phyloP scores from a whole-genome alignment of 2,888 invertebrate species.

The Drosophila kanekoi region DNA sequence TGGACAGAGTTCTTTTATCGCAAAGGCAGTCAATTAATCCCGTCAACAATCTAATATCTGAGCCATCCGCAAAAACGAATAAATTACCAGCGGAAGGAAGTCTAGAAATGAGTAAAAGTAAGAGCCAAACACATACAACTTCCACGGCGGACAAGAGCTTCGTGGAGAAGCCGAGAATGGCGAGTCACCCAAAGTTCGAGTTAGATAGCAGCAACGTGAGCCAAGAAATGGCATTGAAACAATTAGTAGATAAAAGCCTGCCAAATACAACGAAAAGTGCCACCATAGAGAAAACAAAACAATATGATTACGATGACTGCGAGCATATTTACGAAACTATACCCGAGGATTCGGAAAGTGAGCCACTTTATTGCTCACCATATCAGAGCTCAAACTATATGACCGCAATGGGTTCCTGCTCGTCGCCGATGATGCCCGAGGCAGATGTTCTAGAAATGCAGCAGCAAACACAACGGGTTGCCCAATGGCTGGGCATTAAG shows the following conservation, averaged over 20 bases:
- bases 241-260: constrained; percentile 4
- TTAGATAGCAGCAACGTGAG: constrained; percentile 2
- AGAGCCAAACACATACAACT: neutral
- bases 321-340: constrained; percentile 90
- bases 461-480: constrained; percentile 81
- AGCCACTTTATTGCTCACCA: constrained; percentile 88
- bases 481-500: constrained; percentile 83
- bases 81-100: constrained; percentile 5
- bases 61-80: neutral
- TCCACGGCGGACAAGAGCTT: neutral
- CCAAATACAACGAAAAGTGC: constrained; percentile 2
- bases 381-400: constrained; percentile 85
- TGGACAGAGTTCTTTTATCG: constrained; percentile 68
- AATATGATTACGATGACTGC: constrained; percentile 85
- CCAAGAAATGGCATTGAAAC: constrained; percentile 11
- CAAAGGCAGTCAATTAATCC: constrained; percentile 45
- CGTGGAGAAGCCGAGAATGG: constrained; percentile 8
- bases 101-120: constrained; percentile 3
- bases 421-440: constrained; percentile 40
- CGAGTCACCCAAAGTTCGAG: constrained; percentile 22
- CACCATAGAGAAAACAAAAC: constrained; percentile 10
- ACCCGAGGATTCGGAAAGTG: constrained; percentile 87
- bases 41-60: constrained; percentile 17
- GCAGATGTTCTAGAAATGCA: constrained; percentile 63
- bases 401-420: constrained; percentile 65